Percentiles rank a stretch among this genome's conserved stretches.
Conservation (phyloP, 2,797 vertebrate species). For the Anguilla obscura region DNA sequence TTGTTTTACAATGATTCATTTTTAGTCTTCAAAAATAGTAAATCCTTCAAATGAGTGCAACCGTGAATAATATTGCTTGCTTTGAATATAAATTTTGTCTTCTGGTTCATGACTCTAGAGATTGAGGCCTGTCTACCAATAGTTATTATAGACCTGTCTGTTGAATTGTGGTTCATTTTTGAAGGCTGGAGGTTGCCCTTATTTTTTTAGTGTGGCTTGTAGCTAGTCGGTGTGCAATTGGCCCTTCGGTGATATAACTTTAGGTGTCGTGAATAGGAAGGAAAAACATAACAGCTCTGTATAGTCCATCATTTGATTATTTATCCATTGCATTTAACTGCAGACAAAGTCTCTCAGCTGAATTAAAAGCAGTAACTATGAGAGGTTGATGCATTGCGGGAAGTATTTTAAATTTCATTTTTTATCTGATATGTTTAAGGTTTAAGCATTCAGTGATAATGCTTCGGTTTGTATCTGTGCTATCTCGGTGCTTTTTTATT, state of each 20-base stretch:
- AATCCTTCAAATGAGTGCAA: background rate
- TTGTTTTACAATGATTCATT: background rate
- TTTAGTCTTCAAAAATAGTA: background rate
- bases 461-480: background rate
- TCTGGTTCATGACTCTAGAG: slow-evolving; percentile 8
- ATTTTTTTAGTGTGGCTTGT: background rate
- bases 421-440: background rate
- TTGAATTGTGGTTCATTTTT: background rate
- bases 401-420: slow-evolving; percentile 16
- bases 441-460: background rate
- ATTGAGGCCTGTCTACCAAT: slow-evolving; percentile 5
- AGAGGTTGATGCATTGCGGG: background rate
- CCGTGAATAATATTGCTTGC: background rate
- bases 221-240: background rate
- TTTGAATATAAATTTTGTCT: slow-evolving; percentile 23
- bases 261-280: slow-evolving; percentile 6
- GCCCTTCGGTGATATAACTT: background rate
- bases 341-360: slow-evolving; percentile 17
- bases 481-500: slow-evolving; percentile 14
- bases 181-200: background rate
- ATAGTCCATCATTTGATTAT: slow-evolving; percentile 13
- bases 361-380: background rate
- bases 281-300: background rate
- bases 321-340: slow-evolving; percentile 26
- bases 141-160: slow-evolving; percentile 12